Conservation (phyloP, 1,140 invertebrate species). For the Brevipalpus yothersi region DNA sequence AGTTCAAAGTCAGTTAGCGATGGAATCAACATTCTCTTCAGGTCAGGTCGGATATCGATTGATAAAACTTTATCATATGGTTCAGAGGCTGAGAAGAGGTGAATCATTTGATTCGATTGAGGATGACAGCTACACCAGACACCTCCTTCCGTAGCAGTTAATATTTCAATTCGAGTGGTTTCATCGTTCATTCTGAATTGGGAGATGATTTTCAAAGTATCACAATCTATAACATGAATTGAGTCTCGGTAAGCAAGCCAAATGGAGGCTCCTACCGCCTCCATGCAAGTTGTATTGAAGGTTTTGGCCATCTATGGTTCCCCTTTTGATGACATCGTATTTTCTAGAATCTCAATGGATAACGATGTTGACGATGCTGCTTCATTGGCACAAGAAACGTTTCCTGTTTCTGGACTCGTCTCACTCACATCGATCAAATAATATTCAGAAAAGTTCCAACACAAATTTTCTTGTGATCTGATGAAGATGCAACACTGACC, state of each 20-base stretch:
- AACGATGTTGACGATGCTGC: background rate
- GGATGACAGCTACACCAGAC: conserved; percentile 89
- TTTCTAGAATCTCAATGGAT: too few relatives aligned
- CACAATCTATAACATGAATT: conserved; percentile 75
- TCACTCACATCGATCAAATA: conserved; percentile 4
- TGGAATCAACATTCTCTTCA: conserved; percentile 96
- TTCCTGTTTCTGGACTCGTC: background rate
- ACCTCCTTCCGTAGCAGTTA: conserved; percentile 87
- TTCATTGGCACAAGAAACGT: background rate
- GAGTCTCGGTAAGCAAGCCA: conserved; percentile 96
- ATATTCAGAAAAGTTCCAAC: conserved; percentile 8
- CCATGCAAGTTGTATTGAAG: conserved; percentile 38
- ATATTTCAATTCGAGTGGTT: conserved; percentile 70
- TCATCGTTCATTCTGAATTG: conserved; percentile 82
- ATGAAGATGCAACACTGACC: conserved; percentile 25
- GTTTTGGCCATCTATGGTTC: background rate
- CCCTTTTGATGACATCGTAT: too few relatives aligned
- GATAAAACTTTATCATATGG: conserved; percentile 85
- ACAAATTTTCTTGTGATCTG: background rate
- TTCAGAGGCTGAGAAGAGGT: conserved; percentile 71
- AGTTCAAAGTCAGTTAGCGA: too few relatives aligned
- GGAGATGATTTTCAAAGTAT: conserved; percentile 40
- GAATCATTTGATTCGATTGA: conserved; percentile 81
- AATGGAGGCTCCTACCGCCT: conserved; percentile 59
- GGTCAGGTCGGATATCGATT: conserved; percentile 95